phyloP scores from a whole-genome alignment of 1,140 invertebrate genomes.

The Hormaphis cornu region DNA sequence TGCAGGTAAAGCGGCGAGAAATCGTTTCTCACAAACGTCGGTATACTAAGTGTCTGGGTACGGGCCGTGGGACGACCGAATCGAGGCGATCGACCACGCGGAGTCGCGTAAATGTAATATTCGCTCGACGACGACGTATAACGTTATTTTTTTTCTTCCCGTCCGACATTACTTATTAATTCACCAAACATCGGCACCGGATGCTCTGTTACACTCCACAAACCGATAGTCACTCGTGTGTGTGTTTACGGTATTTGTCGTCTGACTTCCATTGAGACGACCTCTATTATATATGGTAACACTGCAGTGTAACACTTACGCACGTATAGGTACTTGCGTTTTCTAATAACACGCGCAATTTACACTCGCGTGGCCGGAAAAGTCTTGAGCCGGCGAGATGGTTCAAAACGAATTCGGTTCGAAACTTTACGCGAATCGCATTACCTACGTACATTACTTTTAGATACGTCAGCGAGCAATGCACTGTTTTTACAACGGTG shows the following conservation, averaged over 20 bases:
- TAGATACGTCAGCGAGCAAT: too few relatives aligned
- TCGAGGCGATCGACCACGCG: neutral
- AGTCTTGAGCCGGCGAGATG: too few relatives aligned
- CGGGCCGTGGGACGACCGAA: conserved; percentile 6
- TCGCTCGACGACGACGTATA: neutral
- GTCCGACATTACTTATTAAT: neutral
- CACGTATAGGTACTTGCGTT: too few relatives aligned
- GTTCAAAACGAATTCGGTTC: too few relatives aligned
- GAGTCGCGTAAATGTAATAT: conserved; percentile 3
- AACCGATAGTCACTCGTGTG: neutral
- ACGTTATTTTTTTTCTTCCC: neutral
- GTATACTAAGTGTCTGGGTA: neutral
- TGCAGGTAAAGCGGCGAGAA: too few relatives aligned
- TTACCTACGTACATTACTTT: too few relatives aligned
- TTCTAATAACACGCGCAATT: too few relatives aligned
- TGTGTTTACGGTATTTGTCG: neutral
- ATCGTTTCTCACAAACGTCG: neutral
- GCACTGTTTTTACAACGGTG: too few relatives aligned
- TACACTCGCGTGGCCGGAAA: too few relatives aligned
- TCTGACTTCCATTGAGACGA: neutral
- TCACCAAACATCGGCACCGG: conserved; percentile 25
- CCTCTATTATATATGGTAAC: too few relatives aligned
- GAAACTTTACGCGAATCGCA: too few relatives aligned
- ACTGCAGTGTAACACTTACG: too few relatives aligned
- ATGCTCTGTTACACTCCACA: conserved; percentile 8